Conservation (phyloP, 2,797 vertebrate species). For the Synanceia verrucosa region DNA sequence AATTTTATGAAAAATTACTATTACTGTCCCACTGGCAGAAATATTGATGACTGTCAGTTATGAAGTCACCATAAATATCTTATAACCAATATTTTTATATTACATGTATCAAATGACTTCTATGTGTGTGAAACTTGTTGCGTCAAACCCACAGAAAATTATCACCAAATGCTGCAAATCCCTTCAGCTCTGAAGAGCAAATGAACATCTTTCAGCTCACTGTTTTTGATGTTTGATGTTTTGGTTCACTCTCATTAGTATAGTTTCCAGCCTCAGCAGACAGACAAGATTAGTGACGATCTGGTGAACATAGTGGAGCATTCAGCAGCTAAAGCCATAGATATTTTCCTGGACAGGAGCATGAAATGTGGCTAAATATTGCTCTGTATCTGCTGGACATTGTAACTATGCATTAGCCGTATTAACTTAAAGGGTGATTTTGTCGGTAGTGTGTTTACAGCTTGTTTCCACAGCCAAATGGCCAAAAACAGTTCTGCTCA, state of each 20-base stretch:
- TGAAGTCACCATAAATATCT: not conserved
- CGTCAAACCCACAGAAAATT: not conserved
- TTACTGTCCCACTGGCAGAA: not conserved
- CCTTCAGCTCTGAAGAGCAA: too few species aligned
- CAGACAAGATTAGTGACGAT: too few species aligned
- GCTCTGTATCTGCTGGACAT: not conserved
- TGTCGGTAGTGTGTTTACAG: not conserved
- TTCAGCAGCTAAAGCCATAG: not conserved
- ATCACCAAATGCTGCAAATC: not conserved
- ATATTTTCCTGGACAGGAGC: not conserved
- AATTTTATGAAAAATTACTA: not conserved
- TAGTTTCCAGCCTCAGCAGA: not conserved
- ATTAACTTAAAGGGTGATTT: not conserved
- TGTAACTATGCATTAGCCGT: too few species aligned
- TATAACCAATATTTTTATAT: too few species aligned
- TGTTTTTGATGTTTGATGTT: not conserved
- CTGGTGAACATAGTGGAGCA: not conserved
- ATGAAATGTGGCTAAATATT: not conserved
- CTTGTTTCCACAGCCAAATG: not conserved
- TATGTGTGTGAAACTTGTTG: not conserved
- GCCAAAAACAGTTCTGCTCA: not conserved
- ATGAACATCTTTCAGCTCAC: too few species aligned
- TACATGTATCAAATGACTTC: not conserved
- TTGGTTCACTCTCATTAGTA: not conserved
- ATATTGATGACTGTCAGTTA: not conserved